These are phyloP conservation scores for Gasterosteus nipponicus DNA, from an alignment of 2,113 vertebrate species.

Conservation along the genomic window DNA sequence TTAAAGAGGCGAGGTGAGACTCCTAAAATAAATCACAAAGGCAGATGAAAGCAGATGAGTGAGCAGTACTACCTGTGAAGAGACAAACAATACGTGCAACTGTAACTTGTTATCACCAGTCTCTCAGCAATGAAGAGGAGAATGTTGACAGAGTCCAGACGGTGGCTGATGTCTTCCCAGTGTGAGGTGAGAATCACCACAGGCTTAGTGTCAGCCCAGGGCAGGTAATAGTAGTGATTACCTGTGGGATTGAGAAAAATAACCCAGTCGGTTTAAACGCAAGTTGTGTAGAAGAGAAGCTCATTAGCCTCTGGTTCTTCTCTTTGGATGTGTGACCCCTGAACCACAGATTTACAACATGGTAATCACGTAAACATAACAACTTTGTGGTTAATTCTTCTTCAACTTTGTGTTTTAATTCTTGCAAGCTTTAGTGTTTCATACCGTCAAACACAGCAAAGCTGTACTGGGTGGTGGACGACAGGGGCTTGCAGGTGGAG, in stretches of 20 bases:
- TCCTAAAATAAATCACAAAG: conserved; percentile 81
- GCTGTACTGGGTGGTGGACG: conserved; percentile 95
- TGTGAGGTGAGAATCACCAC: conserved; percentile 93
- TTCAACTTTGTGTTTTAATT: not conserved
- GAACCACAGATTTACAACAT: not conserved
- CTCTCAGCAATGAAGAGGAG: conserved; percentile 85
- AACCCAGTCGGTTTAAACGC: conserved; percentile 32
- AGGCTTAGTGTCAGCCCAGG: conserved; percentile 93
- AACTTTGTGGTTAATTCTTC: not conserved
- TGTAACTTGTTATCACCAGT: conserved; percentile 83
- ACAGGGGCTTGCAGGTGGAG: conserved; percentile 92
- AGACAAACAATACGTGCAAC: not conserved
- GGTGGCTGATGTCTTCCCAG: conserved; percentile 97
- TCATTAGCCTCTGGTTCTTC: not conserved
- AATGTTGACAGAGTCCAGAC: conserved; percentile 88
- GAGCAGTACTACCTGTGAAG: not conserved
- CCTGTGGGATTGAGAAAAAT: conserved; percentile 76
- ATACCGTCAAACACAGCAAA: conserved; percentile 93
- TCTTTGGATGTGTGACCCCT: not conserved
- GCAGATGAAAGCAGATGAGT: conserved; percentile 1
- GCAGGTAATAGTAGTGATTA: conserved; percentile 97
- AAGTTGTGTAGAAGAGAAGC: not conserved
- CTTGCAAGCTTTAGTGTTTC: not conserved
- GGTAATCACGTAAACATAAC: not conserved
- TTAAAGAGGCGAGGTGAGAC: conserved; percentile 87